Evolutionary conservation across 2,797 vertebrate genomes (phyloP).

Genomic region (Myioborus melanocephalus): DNA sequence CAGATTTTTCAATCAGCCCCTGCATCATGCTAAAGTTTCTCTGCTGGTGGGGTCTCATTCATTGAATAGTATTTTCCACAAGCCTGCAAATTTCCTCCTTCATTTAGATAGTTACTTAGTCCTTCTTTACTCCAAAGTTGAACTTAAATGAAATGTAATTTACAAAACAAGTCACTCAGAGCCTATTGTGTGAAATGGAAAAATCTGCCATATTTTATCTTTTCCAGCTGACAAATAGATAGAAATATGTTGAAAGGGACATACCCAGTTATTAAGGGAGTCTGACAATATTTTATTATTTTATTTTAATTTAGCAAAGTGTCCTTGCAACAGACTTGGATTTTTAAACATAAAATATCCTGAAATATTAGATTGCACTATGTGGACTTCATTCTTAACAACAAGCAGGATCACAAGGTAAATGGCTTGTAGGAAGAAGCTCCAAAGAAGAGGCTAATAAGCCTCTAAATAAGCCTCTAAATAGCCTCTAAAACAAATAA

Average conservation of each 20-base stretch:
- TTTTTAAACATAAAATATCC: background rate
- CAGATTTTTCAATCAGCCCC: background rate
- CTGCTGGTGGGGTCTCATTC: background rate
- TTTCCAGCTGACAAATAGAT: background rate
- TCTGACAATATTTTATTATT: background rate
- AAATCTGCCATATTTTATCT: background rate
- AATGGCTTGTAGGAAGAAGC: background rate
- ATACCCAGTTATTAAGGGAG: background rate
- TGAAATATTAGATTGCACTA: background rate
- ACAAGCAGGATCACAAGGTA: background rate
- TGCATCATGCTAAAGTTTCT: background rate
- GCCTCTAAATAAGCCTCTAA: background rate
- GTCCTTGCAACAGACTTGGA: background rate
- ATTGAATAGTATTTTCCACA: slow-evolving; percentile 7
- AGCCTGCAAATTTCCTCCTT: background rate
- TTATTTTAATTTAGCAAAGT: background rate
- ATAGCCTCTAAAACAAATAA: background rate
- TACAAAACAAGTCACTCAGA: slow-evolving; percentile 35
- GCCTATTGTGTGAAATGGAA: slow-evolving; percentile 19
- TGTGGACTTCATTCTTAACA: background rate
- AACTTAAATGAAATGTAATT: background rate
- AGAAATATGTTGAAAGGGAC: slow-evolving; percentile 13
- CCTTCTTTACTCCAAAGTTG: slow-evolving; percentile 34
- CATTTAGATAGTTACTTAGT: slow-evolving; percentile 6
- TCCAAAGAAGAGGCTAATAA: background rate